Percentiles rank a stretch among this genome's conserved stretches.
phyloP scores from a whole-genome alignment of 2,888 invertebrate genomes.

The Hypena proboscidalis region DNA sequence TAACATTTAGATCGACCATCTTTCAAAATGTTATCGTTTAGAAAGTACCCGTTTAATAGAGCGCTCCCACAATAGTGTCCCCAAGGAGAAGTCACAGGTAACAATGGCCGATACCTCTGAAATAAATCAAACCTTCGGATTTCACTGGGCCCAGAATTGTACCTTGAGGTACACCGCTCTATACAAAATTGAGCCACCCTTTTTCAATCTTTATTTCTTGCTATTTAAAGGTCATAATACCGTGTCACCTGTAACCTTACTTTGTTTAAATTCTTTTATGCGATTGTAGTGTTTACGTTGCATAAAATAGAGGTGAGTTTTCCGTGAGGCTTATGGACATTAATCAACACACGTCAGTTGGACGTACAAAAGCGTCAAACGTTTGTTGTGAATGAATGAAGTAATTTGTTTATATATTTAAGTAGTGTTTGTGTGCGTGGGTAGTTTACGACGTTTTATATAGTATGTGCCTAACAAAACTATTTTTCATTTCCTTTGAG shows the following conservation, averaged over 20 bases:
- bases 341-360: conserved; percentile 36
- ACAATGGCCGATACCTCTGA: conserved; percentile 43
- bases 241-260: conserved; percentile 20
- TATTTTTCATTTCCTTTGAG: too few relatives aligned
- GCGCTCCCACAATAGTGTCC: conserved; percentile 32
- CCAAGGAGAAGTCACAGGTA: conserved; percentile 43
- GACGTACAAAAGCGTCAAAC: conserved; percentile 44
- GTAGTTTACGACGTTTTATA: conserved; percentile 17
- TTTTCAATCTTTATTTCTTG: conserved; percentile 9
- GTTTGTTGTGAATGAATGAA: conserved; percentile 39
- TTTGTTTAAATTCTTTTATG: conserved; percentile 18
- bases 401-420: conserved; percentile 40
- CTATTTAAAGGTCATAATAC: conserved; percentile 28
- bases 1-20: conserved; percentile 26
- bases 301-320: conserved; percentile 15
- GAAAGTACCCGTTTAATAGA: conserved; percentile 43
- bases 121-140: conserved; percentile 47
- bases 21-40: conserved; percentile 43
- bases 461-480: too few relatives aligned
- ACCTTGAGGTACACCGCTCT: conserved; percentile 8
- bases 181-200: conserved; percentile 1
- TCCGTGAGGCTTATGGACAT: conserved; percentile 22
- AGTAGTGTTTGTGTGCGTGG: conserved; percentile 21
- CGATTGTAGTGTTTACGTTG: conserved; percentile 26
- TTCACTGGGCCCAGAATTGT: conserved; percentile 34